Evolutionary conservation across 1,140 invertebrate genomes (phyloP).

Genomic region (Zaprionus ghesquierei): DNA sequence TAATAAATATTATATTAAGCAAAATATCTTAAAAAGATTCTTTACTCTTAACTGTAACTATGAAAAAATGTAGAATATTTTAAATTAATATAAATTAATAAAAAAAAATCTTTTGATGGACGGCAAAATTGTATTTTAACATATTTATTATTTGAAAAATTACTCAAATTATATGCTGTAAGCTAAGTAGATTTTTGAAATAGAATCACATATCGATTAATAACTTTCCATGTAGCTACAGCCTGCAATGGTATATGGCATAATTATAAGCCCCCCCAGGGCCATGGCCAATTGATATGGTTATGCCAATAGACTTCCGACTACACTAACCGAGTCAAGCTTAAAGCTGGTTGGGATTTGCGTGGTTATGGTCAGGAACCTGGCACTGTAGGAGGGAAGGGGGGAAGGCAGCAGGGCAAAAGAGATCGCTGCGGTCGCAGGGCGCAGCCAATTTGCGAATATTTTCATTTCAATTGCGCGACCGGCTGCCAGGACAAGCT

Average conservation of each 20-base stretch:
- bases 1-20: too few relatives aligned
- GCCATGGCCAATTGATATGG: background rate
- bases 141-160: too few relatives aligned
- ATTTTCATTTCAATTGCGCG: conserved; percentile 81
- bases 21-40: too few relatives aligned
- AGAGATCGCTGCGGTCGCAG: conserved; percentile 47
- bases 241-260: background rate
- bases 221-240: background rate
- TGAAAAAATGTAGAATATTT: too few relatives aligned
- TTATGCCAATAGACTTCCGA: background rate
- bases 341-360: conserved; percentile 51
- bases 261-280: background rate
- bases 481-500: background rate
- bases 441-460: conserved; percentile 82
- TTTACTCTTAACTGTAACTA: too few relatives aligned
- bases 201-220: background rate
- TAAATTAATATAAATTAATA: too few relatives aligned
- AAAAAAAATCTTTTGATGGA: too few relatives aligned
- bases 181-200: background rate
- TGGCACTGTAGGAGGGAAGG: background rate
- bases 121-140: too few relatives aligned
- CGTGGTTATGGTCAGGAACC: conserved; percentile 35
- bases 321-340: conserved; percentile 29
- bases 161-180: too few relatives aligned
- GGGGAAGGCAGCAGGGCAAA: conserved; percentile 1